phyloP scores from a whole-genome alignment of 2,113 vertebrate species.

The Onychorhynchus coronatus region DNA sequence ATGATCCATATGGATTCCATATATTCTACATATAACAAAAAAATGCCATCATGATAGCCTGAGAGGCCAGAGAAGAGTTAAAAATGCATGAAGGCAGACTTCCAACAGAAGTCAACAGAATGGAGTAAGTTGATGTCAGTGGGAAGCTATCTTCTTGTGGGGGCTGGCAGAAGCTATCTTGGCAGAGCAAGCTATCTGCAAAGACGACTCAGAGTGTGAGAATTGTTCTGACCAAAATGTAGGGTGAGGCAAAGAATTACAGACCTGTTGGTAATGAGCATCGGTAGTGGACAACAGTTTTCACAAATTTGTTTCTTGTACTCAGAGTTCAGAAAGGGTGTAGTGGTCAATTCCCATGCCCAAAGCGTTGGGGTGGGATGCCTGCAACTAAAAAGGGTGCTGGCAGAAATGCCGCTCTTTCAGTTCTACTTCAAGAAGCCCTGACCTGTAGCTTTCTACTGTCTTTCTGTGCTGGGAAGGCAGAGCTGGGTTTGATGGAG shows the following conservation, averaged over 20 bases:
- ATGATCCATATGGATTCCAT: neutral
- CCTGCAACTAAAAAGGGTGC: neutral
- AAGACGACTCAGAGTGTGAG: neutral
- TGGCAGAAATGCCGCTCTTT: neutral
- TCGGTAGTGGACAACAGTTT: neutral
- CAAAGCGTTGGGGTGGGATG: neutral
- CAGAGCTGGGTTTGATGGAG: neutral
- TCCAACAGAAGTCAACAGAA: neutral
- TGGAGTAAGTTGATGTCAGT: neutral
- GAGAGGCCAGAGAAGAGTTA: neutral
- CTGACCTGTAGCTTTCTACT: neutral
- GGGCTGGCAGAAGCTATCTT: neutral
- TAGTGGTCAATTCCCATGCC: rapidly evolving
- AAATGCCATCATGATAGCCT: neutral
- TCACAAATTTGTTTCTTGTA: neutral
- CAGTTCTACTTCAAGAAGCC: neutral
- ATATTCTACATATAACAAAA: neutral
- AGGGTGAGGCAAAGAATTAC: neutral
- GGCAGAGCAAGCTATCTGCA: neutral
- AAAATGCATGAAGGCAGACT: neutral
- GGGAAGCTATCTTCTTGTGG: neutral
- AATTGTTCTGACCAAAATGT: neutral
- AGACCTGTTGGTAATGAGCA: neutral
- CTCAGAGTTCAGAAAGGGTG: neutral
- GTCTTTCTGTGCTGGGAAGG: neutral